Conservation (phyloP, 2,113 vertebrate genomes). For the Elaphurus davidianus region DNA sequence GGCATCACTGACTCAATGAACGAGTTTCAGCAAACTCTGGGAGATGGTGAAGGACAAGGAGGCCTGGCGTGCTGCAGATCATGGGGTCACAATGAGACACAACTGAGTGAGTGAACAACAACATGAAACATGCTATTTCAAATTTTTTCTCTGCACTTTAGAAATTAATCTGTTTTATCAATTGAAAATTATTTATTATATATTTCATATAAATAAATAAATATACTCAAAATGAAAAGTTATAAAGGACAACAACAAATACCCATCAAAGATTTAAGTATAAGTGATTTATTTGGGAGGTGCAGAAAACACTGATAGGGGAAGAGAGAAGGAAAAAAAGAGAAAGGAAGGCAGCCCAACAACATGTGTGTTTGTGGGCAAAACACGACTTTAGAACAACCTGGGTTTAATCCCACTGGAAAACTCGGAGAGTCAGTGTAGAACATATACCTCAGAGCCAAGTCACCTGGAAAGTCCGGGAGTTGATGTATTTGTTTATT, state of each 20-base stretch:
- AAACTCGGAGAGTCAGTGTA: neutral
- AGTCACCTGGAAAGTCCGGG: neutral
- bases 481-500: neutral
- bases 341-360: neutral
- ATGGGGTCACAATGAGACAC: neutral
- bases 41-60: neutral
- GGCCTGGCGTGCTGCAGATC: neutral
- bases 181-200: neutral
- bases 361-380: neutral
- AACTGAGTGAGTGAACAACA: neutral
- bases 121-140: neutral
- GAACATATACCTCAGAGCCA: neutral
- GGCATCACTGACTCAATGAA: neutral
- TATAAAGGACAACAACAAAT: neutral
- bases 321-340: neutral
- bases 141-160: neutral
- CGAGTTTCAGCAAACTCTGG: neutral
- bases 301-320: neutral
- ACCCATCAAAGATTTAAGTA: neutral
- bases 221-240: neutral
- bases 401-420: neutral
- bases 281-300: neutral
- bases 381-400: neutral
- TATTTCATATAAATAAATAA: conserved; percentile 35
- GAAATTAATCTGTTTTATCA: neutral